These are phyloP conservation scores for Heterocephalus glaber DNA, from an alignment of 2,113 vertebrate species.

Conservation along the genomic window DNA sequence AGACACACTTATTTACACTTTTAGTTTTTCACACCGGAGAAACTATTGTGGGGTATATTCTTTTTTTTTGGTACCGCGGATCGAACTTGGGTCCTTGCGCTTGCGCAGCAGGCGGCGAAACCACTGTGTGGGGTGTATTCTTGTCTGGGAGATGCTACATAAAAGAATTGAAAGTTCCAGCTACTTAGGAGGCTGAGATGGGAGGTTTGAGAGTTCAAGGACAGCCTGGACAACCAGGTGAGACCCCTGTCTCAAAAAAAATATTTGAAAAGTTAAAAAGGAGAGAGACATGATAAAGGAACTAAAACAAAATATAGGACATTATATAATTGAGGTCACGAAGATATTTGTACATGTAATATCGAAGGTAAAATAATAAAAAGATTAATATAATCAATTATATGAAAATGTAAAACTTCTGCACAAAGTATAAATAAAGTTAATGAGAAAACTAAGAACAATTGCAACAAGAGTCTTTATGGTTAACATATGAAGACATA, in stretches of 20 bases:
- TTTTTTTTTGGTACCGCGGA: too few species aligned
- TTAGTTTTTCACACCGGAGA: too few species aligned
- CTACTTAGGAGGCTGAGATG: not conserved
- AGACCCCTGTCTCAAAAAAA: not conserved
- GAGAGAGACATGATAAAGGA: slow-evolving; percentile 28
- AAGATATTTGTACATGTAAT: slow-evolving; percentile 56
- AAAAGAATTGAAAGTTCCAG: slow-evolving; percentile 10
- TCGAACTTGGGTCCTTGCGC: too few species aligned
- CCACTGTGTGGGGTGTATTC: slow-evolving; percentile 29
- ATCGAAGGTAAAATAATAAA: slow-evolving; percentile 58
- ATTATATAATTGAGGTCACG: not conserved
- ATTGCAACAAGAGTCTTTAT: slow-evolving; percentile 33
- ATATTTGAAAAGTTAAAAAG: not conserved
- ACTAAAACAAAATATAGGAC: slow-evolving; percentile 11
- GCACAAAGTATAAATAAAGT: slow-evolving; percentile 46
- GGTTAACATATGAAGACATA: slow-evolving; percentile 17
- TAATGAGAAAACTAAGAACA: slow-evolving; percentile 63
- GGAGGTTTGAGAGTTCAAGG: not conserved
- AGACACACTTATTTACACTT: too few species aligned
- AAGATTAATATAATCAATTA: slow-evolving; percentile 43
- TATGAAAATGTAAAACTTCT: slow-evolving; percentile 51
- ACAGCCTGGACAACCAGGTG: not conserved
- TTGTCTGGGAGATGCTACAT: not conserved
- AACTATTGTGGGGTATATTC: too few species aligned
- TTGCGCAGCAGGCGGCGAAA: too few species aligned